Evolutionary conservation across 2,113 vertebrate genomes (phyloP), one percentile per base, ranked within the genome.

Genomic region (Taurulus bubalis): DNA sequence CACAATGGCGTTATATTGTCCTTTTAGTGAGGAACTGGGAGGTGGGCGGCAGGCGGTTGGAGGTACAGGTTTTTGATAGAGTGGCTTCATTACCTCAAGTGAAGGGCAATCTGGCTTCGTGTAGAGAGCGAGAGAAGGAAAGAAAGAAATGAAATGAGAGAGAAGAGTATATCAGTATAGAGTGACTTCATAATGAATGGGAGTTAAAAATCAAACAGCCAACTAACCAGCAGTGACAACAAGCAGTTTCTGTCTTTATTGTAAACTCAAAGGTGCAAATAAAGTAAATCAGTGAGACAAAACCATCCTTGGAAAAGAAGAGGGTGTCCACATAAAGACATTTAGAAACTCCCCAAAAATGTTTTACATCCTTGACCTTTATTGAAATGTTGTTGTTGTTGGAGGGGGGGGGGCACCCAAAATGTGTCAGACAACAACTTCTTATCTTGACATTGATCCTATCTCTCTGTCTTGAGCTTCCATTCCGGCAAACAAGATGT

Each of bases 71-170:
- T 79, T 91, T 77, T 94, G 94, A 95, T 93, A 79, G 89, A 94
- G 91, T 91, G 85, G 89, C 91, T 93, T 93, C 91, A 94, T 95
- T 94, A 94, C 87, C 66, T 89, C 82, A 65, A 92, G 84, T 93
- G 93, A 94, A 94, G 90, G 92, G 90, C 93, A 93, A 93, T 93
- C 93, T 92, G 87, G 87, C 82, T 83, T 73, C 89, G 81, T 68
- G 76, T 74, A 82, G 85, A 88, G 73, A 77, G 51, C 69, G 73
- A 40, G 47, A 67, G 51, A 71, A 56, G 49, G 24, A 63, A 34
- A 55, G 0, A 49, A 66, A 0, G 49, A 66, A 28, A 18, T 0
- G 42, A 7, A 24, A 8, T 0, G 15, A 62, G 51, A 67, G 30
- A 83, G 24, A 74, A 34, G 26, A 11, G 34, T 28, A 20, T 36